Base-by-base conservation (phyloP, 2,797 vertebrate genomes). In the Pangasius mekongensis region DNA sequence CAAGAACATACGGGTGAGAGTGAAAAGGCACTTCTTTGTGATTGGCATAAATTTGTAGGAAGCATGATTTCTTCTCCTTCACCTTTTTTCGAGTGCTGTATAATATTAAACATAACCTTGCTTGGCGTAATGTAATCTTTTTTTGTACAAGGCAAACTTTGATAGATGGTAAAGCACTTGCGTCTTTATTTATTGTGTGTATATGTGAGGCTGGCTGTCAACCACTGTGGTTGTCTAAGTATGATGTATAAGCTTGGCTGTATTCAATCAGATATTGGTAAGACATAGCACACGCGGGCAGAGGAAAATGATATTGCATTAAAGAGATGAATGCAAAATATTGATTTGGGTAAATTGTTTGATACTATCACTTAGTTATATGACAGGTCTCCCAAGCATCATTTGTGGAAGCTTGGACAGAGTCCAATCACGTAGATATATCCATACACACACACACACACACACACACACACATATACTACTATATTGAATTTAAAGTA, bases 1-100 rank as follows among this genome's bases (percentile, higher is more conserved):
- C 93, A 99, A 97, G 94, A 96, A 94, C 52, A 91, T 98, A 91
- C 95, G 97, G 96, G 99, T 99, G 93, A 95, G 95, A 93, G 0
- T 86, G 20, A 69, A 36, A 7, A 30, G 47, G 9, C 16, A 22
- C 30, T 27, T n/a, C 11, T 58, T 60, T 22, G 7, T 24, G 77
- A 80, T 80, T 58, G 54, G 33, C 10, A 20, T 39, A 58, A 58
- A 58, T 54, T 11, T 60, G 22, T 39, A n/a, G 27, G 60, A 64
- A 64, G 3, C 20, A 18, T 43, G 24, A 52, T 49, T 87, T 87
- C 16, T n/a, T 54, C 1, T 73, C 8, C 36, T 71, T 67, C 7
- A 27, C 49, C 67, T 82, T 56, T 56, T 77, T 16, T 36, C 0
- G 2, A 54, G 54, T 39, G 27, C 20, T 66, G 30, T 74, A 0